A percentile compares a stretch with the other conserved stretches of the same genome.
Conservation (phyloP, 2,888 invertebrate genomes). For the Cerceris rybyensis region DNA sequence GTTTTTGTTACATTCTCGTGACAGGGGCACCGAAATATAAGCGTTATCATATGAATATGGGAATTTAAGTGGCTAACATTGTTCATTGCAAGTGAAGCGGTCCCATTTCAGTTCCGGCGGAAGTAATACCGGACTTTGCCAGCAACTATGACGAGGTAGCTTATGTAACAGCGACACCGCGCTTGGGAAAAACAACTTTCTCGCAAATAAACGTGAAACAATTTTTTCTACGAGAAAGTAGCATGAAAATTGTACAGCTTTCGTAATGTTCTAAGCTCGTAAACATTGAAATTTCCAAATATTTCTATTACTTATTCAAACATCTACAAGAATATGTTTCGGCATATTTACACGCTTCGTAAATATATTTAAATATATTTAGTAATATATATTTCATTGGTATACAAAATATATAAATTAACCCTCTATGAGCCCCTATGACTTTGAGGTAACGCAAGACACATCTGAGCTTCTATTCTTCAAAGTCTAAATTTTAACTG, state of each 20-base stretch:
- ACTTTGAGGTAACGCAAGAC: too few species aligned
- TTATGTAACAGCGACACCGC: conserved; percentile 26
- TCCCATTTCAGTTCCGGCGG: conserved; percentile 65
- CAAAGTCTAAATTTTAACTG: too few species aligned
- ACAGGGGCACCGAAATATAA: conserved; percentile 23
- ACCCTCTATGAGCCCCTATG: too few species aligned
- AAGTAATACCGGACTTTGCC: conserved; percentile 47
- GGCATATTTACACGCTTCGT: background rate
- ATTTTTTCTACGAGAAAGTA: background rate
- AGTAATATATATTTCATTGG: background rate
- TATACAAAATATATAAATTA: background rate
- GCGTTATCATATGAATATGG: conserved; percentile 26
- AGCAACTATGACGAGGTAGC: conserved; percentile 38
- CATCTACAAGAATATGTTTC: background rate
- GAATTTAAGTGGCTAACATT: conserved; percentile 42
- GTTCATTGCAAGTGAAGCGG: conserved; percentile 35
- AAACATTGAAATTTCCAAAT: too few species aligned
- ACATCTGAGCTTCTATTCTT: too few species aligned
- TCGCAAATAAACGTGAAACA: background rate
- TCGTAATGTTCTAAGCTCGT: too few species aligned
- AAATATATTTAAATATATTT: background rate
- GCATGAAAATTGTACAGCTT: background rate
- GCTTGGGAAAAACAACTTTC: conserved; percentile 50
- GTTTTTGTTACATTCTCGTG: conserved; percentile 11
- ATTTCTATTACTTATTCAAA: too few species aligned